Conservation (phyloP, 1,140 invertebrate species). For the Onthophagus taurus region DNA sequence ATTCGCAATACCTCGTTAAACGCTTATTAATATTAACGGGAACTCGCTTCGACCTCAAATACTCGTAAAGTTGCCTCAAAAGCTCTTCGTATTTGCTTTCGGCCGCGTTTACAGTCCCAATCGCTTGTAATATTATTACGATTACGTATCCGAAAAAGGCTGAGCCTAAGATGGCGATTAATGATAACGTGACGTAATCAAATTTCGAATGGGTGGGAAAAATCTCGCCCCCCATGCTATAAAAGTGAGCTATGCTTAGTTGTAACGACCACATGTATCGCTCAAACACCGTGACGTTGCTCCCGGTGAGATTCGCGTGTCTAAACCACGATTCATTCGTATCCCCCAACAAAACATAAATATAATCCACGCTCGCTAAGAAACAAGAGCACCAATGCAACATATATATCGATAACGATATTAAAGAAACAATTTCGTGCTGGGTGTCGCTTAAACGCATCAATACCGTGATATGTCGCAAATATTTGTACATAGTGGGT, state of each 20-base stretch:
- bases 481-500: slow-evolving; percentile 10
- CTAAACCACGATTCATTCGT: slow-evolving; percentile 11
- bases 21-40: slow-evolving; percentile 10
- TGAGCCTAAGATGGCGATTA: slow-evolving; percentile 12
- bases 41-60: slow-evolving; percentile 14
- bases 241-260: slow-evolving; percentile 14
- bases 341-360: not conserved
- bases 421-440: slow-evolving; percentile 11
- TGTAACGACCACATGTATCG: slow-evolving; percentile 15
- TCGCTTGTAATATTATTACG: slow-evolving; percentile 11
- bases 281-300: too few species aligned
- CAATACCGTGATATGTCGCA: slow-evolving; percentile 7
- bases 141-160: slow-evolving; percentile 12
- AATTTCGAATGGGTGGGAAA: not conserved
- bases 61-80: slow-evolving; percentile 16
- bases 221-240: slow-evolving; percentile 5
- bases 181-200: slow-evolving; percentile 8
- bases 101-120: slow-evolving; percentile 14
- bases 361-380: slow-evolving; percentile 5
- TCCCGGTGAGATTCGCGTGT: not conserved
- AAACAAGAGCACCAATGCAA: slow-evolving; percentile 18
- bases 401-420: slow-evolving; percentile 4
- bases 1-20: slow-evolving; percentile 15
- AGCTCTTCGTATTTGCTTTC: slow-evolving; percentile 20
- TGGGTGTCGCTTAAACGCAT: slow-evolving; percentile 8